These are phyloP conservation scores for Epinephelus moara DNA, from an alignment of 2,113 vertebrate genomes.

Conservation along the genomic window DNA sequence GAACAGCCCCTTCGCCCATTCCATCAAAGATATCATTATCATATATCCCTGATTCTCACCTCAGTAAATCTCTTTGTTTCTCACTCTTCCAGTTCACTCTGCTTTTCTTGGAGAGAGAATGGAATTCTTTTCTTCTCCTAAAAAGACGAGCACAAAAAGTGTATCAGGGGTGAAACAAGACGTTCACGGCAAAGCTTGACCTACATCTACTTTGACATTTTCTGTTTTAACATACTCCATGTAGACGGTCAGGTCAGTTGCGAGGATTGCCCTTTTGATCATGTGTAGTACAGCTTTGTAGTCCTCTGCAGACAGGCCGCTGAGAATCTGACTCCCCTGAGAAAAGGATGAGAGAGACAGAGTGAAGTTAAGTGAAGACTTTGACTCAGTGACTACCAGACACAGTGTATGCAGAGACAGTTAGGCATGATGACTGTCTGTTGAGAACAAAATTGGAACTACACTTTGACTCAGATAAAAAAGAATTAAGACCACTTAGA, in stretches of 20 bases:
- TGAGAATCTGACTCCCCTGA: slow-evolving; percentile 94
- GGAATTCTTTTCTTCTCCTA: slow-evolving; percentile 88
- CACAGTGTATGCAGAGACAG: neutral
- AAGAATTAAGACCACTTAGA: neutral
- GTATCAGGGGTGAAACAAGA: neutral
- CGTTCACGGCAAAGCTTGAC: neutral
- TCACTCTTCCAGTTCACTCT: slow-evolving; percentile 88
- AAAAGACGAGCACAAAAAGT: slow-evolving; percentile 17
- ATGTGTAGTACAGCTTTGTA: slow-evolving; percentile 88
- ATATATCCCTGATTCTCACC: slow-evolving; percentile 78
- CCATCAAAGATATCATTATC: neutral
- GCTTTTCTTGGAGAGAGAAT: slow-evolving; percentile 89
- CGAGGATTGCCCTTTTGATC: slow-evolving; percentile 93
- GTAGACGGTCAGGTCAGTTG: slow-evolving; percentile 91
- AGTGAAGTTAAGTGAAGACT: neutral
- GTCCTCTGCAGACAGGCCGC: slow-evolving; percentile 89
- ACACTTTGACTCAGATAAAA: neutral
- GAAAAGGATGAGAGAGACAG: slow-evolving; percentile 28
- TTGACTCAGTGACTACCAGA: neutral
- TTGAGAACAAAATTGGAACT: neutral
- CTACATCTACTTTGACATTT: slow-evolving; percentile 13
- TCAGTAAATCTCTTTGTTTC: slow-evolving; percentile 89
- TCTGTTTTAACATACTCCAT: slow-evolving; percentile 87
- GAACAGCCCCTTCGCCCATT: neutral
- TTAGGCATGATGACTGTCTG: neutral